Evolutionary conservation across 2,888 invertebrate species (phyloP).

Genomic region (Campoletis raptor): DNA sequence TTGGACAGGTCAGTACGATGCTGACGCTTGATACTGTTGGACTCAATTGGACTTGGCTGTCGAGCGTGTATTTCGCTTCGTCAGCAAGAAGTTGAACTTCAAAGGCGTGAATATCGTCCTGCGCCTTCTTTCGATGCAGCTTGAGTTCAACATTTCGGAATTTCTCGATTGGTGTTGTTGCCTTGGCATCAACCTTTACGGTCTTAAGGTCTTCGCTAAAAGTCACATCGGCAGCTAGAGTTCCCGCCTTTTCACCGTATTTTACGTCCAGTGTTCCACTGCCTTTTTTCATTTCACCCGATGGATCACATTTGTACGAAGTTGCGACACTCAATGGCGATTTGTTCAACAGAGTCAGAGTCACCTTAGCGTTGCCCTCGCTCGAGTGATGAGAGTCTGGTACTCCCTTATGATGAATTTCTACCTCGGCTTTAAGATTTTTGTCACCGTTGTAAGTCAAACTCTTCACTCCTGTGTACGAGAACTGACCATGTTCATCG

Average conservation of each 20-base stretch:
- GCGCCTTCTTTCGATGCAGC: constrained; percentile 78
- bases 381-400: constrained; percentile 82
- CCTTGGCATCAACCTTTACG: constrained; percentile 75
- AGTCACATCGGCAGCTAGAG: constrained; percentile 69
- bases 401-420: constrained; percentile 71
- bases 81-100: constrained; percentile 86
- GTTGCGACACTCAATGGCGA: constrained; percentile 85
- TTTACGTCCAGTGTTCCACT: constrained; percentile 71
- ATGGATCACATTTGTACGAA: constrained; percentile 84
- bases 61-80: constrained; percentile 87
- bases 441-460: constrained; percentile 87
- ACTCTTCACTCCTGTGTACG: constrained; percentile 83
- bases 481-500: constrained; percentile 73
- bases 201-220: constrained; percentile 73
- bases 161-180: constrained; percentile 78
- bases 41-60: constrained; percentile 86
- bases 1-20: constrained; percentile 85
- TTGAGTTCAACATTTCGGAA: constrained; percentile 78
- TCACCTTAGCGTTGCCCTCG: constrained; percentile 84
- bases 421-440: constrained; percentile 84
- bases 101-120: constrained; percentile 78
- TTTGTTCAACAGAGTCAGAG: constrained; percentile 85
- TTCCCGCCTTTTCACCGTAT: constrained; percentile 76
- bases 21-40: constrained; percentile 86
- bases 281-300: constrained; percentile 78